Base-by-base conservation (phyloP, 2,797 vertebrate genomes). In the Rhabdophis nuchalis region DNA sequence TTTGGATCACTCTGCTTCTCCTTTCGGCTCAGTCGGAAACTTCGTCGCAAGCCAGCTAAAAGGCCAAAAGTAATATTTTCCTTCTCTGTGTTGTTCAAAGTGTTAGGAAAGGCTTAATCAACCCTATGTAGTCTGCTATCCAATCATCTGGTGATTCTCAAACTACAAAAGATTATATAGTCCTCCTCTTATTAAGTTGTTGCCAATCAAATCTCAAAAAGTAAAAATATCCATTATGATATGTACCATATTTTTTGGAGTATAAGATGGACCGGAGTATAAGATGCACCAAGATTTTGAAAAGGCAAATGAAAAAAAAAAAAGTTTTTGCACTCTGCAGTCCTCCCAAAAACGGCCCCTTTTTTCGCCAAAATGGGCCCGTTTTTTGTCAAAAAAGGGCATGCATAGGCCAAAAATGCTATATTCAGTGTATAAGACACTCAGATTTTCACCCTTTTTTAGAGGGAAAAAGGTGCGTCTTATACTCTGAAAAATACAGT, bases 31-130 rank as follows among this genome's bases (percentile, higher is more conserved):
- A 98, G 92, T 20, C 98, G 97, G 89, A 99, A 99, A 96, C 98
- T 99, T 95, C 98, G 98, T 57, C 98, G 98, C 64, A 98, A 97
- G 14, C 99, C 98, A 93, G 98, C 99, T 99, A 96, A 10, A 72
- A 89, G 89, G 58, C 2, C 52, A 16, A 3, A 25, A 36, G 27
- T 88, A 60, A 32, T 50, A 27, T 52, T 82, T 36, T 46, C 46
- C 64, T 8, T 88, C 4, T 82, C 20, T 82, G 20, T 25, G 72
- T 23, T 82, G 9, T 20, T 27, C 25, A 6, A 50, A 3, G 36
- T 25, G 4, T 50, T 61, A 32, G 46, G 36, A 41, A 77, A 41
- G 18, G 3, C 36, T 77, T 41, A 77, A 41, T 23, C 16, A 41
- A 82, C 36, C 9, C 36, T 25, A 46, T 25, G 25, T 41, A 25